Evolutionary conservation across 2,888 invertebrate genomes (phyloP).

Genomic region (Pandemis cinnamomeana): DNA sequence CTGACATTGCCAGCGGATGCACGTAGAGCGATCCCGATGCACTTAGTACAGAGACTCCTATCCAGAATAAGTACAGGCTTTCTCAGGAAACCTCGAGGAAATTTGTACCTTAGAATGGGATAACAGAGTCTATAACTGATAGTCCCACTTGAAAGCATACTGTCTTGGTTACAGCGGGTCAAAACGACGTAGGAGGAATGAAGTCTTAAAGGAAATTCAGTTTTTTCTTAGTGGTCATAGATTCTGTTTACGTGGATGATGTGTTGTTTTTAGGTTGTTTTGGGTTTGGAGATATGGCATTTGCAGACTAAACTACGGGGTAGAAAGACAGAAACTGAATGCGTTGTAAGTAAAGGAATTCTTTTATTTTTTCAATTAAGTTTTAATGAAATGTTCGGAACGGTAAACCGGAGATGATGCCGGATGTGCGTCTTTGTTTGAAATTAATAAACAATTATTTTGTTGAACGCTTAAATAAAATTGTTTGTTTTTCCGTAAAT

Average conservation of each 20-base stretch:
- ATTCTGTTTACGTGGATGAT: conserved; percentile 43
- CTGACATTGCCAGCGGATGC: conserved; percentile 78
- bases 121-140: conserved; percentile 49
- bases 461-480: not conserved
- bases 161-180: conserved; percentile 44
- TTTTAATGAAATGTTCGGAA: conserved; percentile 67
- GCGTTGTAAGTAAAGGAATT: conserved; percentile 73
- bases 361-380: conserved; percentile 76
- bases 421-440: conserved; percentile 10
- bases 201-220: conserved; percentile 44
- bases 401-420: conserved; percentile 4
- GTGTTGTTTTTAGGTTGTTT: conserved; percentile 43
- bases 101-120: conserved; percentile 43
- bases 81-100: conserved; percentile 46
- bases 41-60: conserved; percentile 68
- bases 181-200: conserved; percentile 54
- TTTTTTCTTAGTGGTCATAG: conserved; percentile 43
- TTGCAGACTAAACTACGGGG: conserved; percentile 73
- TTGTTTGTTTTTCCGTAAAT: not conserved
- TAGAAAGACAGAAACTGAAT: conserved; percentile 66
- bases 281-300: conserved; percentile 53
- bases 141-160: conserved; percentile 44
- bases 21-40: conserved; percentile 79
- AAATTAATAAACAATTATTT: conserved; percentile 1
- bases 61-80: conserved; percentile 48